phyloP scores from a whole-genome alignment of 2,113 vertebrate species.

The Felis chaus region DNA sequence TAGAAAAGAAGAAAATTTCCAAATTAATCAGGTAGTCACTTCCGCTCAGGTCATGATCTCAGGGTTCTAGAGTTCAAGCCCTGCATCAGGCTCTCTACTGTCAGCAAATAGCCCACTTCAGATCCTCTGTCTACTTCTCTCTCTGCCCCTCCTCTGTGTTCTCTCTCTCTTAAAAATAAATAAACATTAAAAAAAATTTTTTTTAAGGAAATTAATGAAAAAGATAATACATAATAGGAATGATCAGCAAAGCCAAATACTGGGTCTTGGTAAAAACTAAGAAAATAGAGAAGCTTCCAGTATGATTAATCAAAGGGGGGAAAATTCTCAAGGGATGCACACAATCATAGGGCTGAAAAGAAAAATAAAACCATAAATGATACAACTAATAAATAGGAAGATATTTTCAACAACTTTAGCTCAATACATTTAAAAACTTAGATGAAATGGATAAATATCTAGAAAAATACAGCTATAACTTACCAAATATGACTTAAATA shows the following conservation, averaged over 20 bases:
- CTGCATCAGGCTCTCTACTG: too few species aligned
- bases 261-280: background rate
- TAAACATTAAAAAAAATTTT: too few species aligned
- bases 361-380: background rate
- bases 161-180: too few species aligned
- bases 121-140: too few species aligned
- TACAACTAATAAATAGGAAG: background rate
- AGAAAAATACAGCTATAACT: background rate
- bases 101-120: too few species aligned
- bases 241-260: background rate
- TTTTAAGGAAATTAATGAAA: background rate
- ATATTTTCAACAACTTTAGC: background rate
- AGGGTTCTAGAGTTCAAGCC: too few species aligned
- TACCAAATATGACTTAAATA: background rate
- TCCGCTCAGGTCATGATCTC: too few species aligned
- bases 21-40: background rate
- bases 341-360: background rate
- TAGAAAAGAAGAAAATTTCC: background rate
- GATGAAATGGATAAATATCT: background rate
- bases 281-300: background rate
- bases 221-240: background rate
- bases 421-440: background rate
- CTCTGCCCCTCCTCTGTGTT: too few species aligned
- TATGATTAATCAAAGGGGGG: background rate
- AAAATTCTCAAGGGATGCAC: background rate